phyloP scores from a whole-genome alignment of 1,140 invertebrate species.

The Sinella curviseta region DNA sequence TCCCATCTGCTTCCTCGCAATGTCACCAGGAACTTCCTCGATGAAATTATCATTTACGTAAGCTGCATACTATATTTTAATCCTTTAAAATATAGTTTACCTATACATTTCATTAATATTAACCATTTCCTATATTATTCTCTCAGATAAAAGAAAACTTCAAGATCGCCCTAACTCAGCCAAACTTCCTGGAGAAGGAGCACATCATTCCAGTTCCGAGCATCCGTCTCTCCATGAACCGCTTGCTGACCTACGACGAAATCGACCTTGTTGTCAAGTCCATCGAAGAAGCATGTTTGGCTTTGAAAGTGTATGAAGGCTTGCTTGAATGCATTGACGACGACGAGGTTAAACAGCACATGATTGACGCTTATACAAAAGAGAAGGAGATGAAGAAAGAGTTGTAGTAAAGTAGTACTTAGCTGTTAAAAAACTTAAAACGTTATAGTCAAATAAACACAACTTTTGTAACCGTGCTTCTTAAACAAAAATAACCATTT shows the following conservation, averaged over 20 bases:
- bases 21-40: constrained; percentile 62
- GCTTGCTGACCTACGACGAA: constrained; percentile 61
- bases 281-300: constrained; percentile 22
- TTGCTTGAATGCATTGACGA: not conserved
- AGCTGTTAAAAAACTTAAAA: no score
- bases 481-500: not conserved
- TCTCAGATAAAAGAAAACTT: constrained; percentile 63
- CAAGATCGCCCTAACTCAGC: constrained; percentile 62
- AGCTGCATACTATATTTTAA: constrained; percentile 45
- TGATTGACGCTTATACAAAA: not conserved
- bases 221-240: constrained; percentile 65
- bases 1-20: constrained; percentile 55
- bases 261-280: constrained; percentile 56
- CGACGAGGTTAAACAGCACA: not conserved
- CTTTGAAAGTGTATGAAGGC: not conserved
- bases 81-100: not conserved
- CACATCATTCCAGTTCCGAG: constrained; percentile 64
- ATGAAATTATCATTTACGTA: constrained; percentile 63
- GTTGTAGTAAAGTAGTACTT: not conserved
- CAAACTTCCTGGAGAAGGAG: constrained; percentile 67
- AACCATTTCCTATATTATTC: constrained; percentile 27
- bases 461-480: not conserved
- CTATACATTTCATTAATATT: not conserved
- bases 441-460: not conserved
- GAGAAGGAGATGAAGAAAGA: not conserved